A percentile compares a stretch with the other conserved stretches of the same genome.
Evolutionary conservation across 2,888 invertebrate species (phyloP).

Genomic region (Sarcophaga rosellei): DNA sequence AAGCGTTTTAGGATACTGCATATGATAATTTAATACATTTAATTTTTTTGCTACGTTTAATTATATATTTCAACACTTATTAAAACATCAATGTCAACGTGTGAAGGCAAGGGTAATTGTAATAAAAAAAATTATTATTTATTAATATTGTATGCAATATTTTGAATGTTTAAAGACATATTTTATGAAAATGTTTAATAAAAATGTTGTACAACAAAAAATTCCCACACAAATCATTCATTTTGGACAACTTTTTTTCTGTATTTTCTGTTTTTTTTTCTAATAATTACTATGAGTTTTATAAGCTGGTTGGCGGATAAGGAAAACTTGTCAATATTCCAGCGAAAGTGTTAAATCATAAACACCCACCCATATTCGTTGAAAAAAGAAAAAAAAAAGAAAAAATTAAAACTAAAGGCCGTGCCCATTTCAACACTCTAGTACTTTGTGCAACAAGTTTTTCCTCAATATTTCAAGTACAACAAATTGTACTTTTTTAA

Average conservation of each 20-base stretch:
- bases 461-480: conserved; percentile 51
- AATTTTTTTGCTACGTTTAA: not conserved
- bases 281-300: conserved; percentile 19
- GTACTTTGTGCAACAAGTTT: conserved; percentile 55
- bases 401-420: conserved; percentile 43
- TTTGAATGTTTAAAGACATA: too few species aligned
- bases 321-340: conserved; percentile 66
- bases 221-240: conserved; percentile 59
- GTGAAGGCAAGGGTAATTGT: not conserved
- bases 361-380: conserved; percentile 64
- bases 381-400: not conserved
- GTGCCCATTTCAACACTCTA: conserved; percentile 65
- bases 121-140: not conserved
- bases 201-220: conserved; percentile 11
- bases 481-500: conserved; percentile 60
- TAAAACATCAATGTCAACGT: not conserved
- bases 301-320: conserved; percentile 24
- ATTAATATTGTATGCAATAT: not conserved
- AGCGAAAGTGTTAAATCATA: conserved; percentile 68
- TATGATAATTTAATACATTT: too few species aligned
- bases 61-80: not conserved
- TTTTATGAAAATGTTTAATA: not conserved
- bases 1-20: too few species aligned
- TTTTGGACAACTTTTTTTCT: not conserved
- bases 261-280: conserved; percentile 4